These are phyloP conservation scores for Teleiodes luculella DNA, from an alignment of 2,888 invertebrate genomes.

Conservation along the genomic window DNA sequence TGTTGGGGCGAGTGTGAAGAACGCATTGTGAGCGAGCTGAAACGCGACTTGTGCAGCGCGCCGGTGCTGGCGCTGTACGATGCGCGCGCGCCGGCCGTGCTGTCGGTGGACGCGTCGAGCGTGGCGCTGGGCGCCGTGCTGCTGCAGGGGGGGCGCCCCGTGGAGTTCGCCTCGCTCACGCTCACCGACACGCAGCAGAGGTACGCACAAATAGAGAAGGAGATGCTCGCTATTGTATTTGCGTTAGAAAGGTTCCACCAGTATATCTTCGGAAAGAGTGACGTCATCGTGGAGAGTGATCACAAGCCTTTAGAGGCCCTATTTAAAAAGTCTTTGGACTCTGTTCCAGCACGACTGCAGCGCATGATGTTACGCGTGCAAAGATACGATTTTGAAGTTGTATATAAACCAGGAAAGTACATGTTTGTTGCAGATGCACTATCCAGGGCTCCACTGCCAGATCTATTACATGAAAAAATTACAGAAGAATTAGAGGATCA, in stretches of 20 bases:
- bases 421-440: conserved; percentile 32
- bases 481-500: background rate
- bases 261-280: conserved; percentile 28
- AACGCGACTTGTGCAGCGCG: too few species aligned
- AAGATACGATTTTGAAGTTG: conserved; percentile 26
- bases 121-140: conserved; percentile 25
- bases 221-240: conserved; percentile 33
- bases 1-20: conserved; percentile 18
- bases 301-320: conserved; percentile 28
- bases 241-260: conserved; percentile 30
- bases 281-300: conserved; percentile 29
- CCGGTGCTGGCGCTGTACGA: too few species aligned
- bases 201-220: conserved; percentile 35
- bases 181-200: conserved; percentile 24
- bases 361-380: conserved; percentile 30
- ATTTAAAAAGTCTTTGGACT: conserved; percentile 25
- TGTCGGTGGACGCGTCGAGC: conserved; percentile 28
- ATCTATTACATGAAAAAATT: conserved; percentile 5
- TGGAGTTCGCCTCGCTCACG: too few species aligned
- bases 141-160: too few species aligned
- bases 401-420: conserved; percentile 30
- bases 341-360: conserved; percentile 27
- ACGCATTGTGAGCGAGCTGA: conserved; percentile 15
- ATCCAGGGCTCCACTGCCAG: conserved; percentile 26
- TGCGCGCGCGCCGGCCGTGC: conserved; percentile 16